Evolutionary conservation across 2,113 vertebrate species (phyloP).

Genomic region (Morone chrysops): DNA sequence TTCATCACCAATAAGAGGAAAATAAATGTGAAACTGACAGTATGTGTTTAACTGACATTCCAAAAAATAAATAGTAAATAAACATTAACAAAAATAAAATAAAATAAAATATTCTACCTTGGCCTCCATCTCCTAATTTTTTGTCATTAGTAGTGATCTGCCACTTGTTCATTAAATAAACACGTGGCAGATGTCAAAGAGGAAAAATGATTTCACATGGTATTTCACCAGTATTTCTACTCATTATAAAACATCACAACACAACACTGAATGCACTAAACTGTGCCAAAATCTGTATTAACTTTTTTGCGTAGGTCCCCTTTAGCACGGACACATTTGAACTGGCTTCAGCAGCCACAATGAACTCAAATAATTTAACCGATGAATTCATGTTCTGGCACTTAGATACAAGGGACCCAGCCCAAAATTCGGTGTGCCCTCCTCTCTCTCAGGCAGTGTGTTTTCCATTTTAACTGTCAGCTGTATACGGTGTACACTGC

Average conservation of each 20-base stretch:
- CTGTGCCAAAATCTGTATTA: neutral
- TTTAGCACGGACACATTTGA: neutral
- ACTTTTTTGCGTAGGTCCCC: neutral
- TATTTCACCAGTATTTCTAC: neutral
- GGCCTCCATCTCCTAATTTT: conserved; percentile 1
- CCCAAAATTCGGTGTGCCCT: conserved; percentile 29
- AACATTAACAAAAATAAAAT: conserved; percentile 22
- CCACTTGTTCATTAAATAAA: conserved; percentile 45
- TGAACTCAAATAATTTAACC: conserved; percentile 37
- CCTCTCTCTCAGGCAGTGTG: conserved; percentile 46
- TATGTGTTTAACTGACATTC: conserved; percentile 42
- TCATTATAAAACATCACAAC: neutral
- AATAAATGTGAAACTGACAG: conserved; percentile 60
- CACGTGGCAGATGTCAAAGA: conserved; percentile 27
- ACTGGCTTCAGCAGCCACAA: neutral
- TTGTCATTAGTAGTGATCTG: neutral
- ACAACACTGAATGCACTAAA: neutral
- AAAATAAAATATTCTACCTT: neutral
- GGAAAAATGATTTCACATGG: conserved; percentile 16
- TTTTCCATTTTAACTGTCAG: conserved; percentile 71
- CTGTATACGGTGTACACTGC: conserved; percentile 68
- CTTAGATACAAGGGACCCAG: conserved; percentile 29
- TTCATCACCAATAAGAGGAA: conserved; percentile 61
- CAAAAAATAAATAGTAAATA: conserved; percentile 26
- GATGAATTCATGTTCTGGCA: conserved; percentile 31